Evolutionary conservation across 2,797 vertebrate genomes (phyloP).

Genomic region (Periophthalmus magnuspinnatus): DNA sequence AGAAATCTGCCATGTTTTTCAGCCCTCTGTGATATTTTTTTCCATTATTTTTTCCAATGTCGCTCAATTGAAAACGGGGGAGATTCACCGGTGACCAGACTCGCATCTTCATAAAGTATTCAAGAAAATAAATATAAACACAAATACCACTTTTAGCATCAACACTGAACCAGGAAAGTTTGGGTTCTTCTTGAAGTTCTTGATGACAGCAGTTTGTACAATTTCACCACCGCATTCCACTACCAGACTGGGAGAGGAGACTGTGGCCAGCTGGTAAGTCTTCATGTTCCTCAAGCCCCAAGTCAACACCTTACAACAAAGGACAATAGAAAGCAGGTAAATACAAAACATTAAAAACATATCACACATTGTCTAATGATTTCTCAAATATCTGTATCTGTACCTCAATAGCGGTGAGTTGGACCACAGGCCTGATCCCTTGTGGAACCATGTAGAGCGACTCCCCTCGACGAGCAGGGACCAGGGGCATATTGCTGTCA

Average conservation of each 20-base stretch:
- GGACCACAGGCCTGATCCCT: constrained; percentile 92
- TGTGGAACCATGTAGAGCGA: constrained; percentile 94
- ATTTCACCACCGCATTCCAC: constrained; percentile 93
- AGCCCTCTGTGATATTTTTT: too few relatives aligned
- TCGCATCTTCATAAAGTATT: too few relatives aligned
- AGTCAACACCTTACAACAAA: constrained; percentile 84
- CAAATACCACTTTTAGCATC: constrained; percentile 91
- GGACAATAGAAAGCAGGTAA: constrained; percentile 3
- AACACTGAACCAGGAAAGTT: constrained; percentile 94
- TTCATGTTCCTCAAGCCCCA: constrained; percentile 99
- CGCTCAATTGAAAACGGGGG: too few relatives aligned
- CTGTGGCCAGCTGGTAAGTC: constrained; percentile 88
- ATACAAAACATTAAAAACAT: background rate
- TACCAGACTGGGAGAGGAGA: constrained; percentile 89
- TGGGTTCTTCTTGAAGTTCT: constrained; percentile 93
- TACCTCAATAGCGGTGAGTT: constrained; percentile 84
- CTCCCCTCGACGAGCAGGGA: constrained; percentile 85
- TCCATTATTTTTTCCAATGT: too few relatives aligned
- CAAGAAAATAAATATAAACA: background rate
- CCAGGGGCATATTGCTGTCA: constrained; percentile 79
- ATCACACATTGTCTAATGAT: too few relatives aligned
- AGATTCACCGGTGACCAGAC: too few relatives aligned
- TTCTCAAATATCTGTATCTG: background rate
- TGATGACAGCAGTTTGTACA: constrained; percentile 90
- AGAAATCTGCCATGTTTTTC: too few relatives aligned